These are phyloP conservation scores for Ecdyonurus torrentis DNA, from an alignment of 2,888 invertebrate species.

Conservation along the genomic window DNA sequence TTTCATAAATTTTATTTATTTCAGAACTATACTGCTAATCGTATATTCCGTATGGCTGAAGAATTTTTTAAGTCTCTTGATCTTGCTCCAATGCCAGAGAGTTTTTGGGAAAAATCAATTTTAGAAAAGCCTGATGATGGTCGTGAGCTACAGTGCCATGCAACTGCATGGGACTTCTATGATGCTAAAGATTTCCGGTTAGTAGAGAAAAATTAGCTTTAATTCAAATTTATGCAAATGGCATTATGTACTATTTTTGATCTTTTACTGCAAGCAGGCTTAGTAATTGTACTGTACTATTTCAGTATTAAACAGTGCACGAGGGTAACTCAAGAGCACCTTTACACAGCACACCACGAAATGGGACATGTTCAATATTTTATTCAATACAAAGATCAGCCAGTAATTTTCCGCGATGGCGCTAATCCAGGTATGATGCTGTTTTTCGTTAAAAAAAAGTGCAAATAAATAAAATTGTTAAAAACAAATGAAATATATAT, in stretches of 20 bases:
- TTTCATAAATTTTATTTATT: conserved; percentile 22
- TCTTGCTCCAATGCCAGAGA: conserved; percentile 58
- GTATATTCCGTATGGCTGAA: conserved; percentile 72
- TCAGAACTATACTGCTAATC: conserved; percentile 51
- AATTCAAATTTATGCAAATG: neutral
- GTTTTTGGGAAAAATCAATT: conserved; percentile 74
- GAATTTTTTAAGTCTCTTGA: conserved; percentile 73
- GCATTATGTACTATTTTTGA: neutral
- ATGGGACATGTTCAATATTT: conserved; percentile 54
- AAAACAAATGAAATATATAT: too few relatives aligned
- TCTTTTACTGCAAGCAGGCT: neutral
- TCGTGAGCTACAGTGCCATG: conserved; percentile 62
- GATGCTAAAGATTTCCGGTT: conserved; percentile 65
- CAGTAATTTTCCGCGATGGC: conserved; percentile 41
- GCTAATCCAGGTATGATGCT: conserved; percentile 44
- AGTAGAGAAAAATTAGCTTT: conserved; percentile 18
- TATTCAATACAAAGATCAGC: conserved; percentile 41
- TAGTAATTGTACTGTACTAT: neutral
- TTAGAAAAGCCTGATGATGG: conserved; percentile 60
- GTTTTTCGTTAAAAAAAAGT: too few relatives aligned
- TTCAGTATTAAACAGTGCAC: conserved; percentile 58
- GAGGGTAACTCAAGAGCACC: conserved; percentile 39
- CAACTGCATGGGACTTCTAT: conserved; percentile 80
- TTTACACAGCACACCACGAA: conserved; percentile 46
- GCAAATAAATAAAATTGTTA: too few relatives aligned